A percentile compares a stretch with the other conserved stretches of the same genome.
Evolutionary conservation across 2,888 invertebrate species (phyloP).

Genomic region (Lithosia quadra): DNA sequence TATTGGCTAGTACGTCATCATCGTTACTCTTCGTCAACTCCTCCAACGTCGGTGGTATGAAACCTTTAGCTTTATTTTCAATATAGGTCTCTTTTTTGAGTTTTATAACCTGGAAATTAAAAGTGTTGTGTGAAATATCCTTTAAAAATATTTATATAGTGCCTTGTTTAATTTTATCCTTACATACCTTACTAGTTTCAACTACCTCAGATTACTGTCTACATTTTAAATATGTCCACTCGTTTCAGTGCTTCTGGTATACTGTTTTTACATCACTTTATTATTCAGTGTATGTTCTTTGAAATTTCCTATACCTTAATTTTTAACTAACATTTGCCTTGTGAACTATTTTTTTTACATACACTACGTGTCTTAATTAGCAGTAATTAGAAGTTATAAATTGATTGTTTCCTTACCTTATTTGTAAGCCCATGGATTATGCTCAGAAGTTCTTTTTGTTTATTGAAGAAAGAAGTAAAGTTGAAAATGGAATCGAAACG

Average conservation of each 20-base stretch:
- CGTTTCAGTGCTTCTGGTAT: too few relatives aligned
- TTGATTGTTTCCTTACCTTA: constrained; percentile 83
- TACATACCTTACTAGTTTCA: too few relatives aligned
- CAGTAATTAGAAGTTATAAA: not conserved
- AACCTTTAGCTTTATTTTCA: constrained; percentile 81
- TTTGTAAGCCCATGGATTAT: constrained; percentile 92
- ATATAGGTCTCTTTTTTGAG: constrained; percentile 88
- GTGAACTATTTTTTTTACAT: too few relatives aligned
- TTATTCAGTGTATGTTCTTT: too few relatives aligned
- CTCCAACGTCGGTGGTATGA: constrained; percentile 72
- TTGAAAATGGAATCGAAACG: constrained; percentile 91
- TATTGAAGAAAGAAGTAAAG: constrained; percentile 89
- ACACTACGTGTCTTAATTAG: too few relatives aligned
- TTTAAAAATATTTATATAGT: too few relatives aligned
- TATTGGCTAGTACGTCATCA: constrained; percentile 68
- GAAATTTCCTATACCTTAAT: too few relatives aligned
- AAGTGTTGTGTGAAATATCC: not conserved
- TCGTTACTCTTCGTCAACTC: constrained; percentile 70
- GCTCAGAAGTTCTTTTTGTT: constrained; percentile 89
- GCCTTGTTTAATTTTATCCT: too few relatives aligned
- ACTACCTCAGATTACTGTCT: too few relatives aligned
- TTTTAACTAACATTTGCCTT: too few relatives aligned
- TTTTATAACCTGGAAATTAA: constrained; percentile 81
- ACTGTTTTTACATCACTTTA: too few relatives aligned
- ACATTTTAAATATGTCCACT: too few relatives aligned